Evolutionary conservation across 1,140 invertebrate genomes (phyloP).

Genomic region (Onthophagus taurus): DNA sequence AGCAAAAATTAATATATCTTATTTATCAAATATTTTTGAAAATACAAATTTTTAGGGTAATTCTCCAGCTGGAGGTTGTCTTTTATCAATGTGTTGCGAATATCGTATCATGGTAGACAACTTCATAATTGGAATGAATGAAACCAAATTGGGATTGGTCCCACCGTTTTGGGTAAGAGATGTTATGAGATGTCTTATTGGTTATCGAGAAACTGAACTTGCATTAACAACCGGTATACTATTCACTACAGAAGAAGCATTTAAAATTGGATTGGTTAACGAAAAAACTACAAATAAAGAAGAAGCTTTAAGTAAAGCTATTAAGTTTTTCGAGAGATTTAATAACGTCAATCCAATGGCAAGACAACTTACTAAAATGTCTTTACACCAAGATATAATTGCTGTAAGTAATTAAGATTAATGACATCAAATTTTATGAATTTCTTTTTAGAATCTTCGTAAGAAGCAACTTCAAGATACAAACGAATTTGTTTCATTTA

Average conservation of each 20-base stretch:
- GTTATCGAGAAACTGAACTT: constrained; percentile 56
- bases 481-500: too few species aligned
- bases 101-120: constrained; percentile 75
- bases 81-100: constrained; percentile 70
- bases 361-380: constrained; percentile 54
- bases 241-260: constrained; percentile 65
- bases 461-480: too few species aligned
- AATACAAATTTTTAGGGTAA: constrained; percentile 48
- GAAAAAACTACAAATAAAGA: constrained; percentile 58
- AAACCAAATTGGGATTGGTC: constrained; percentile 63
- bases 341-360: constrained; percentile 52
- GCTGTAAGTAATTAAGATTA: too few species aligned
- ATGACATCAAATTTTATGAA: too few species aligned
- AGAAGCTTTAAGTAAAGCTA: constrained; percentile 55
- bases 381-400: too few species aligned
- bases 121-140: constrained; percentile 72
- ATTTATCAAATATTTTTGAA: background rate
- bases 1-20: constrained; percentile 11
- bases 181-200: constrained; percentile 47
- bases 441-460: too few species aligned
- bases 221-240: constrained; percentile 63
- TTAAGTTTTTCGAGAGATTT: constrained; percentile 54
- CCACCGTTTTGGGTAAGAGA: constrained; percentile 68
- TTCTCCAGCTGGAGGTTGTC: constrained; percentile 75
- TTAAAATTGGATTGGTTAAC: constrained; percentile 69